Base-by-base conservation (phyloP, 2,113 vertebrate species). In the Synchiropus splendidus region DNA sequence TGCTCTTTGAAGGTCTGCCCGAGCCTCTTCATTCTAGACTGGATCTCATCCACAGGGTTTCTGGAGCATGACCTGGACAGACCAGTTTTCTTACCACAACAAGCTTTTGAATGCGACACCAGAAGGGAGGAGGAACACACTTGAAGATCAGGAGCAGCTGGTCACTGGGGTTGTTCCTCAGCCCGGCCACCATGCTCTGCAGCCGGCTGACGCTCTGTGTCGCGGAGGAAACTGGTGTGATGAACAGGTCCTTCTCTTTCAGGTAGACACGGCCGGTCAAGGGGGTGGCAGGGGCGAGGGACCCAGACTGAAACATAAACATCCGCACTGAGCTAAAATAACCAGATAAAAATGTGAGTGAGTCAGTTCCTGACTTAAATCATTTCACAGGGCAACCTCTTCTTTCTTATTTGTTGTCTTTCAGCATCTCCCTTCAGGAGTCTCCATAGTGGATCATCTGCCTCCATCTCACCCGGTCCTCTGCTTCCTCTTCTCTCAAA, bases 201-300 rank as follows among this genome's bases (percentile, higher is more conserved):
- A 99, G 59, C 0, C 90, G 84, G 58, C 85, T 90, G 32, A 99
- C 95, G 0, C 92, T 98, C 33, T 99, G 95, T 0, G 95, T 99
- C 0, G 95, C 95, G 1, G 89, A 92, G 35, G 95, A 92, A 16
- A 99, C 92, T 0, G 95, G 95, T 10, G 95, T 98, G 64, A 89
- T 82, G 1, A 83, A 74, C 16, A 84, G 67, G 54, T 96, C 92
- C 75, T 99, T 92, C 61, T 99, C 95, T 42, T 85, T 86, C 54
- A 99, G 86, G 82, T 98, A 99, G 1, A 85, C 78, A 1, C 92
- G 88, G 5, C 95, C 95, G 0, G 95, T 99, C 58, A 99, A 83
- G 0, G 95, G 95, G 2, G 95, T 99, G 44, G 94, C 95, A 46
- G 95, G 94, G 6, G 92, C 87, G 54, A 99, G 89, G 1, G 87